Conservation (phyloP, 2,113 vertebrate genomes). For the Serilophus lunatus region DNA sequence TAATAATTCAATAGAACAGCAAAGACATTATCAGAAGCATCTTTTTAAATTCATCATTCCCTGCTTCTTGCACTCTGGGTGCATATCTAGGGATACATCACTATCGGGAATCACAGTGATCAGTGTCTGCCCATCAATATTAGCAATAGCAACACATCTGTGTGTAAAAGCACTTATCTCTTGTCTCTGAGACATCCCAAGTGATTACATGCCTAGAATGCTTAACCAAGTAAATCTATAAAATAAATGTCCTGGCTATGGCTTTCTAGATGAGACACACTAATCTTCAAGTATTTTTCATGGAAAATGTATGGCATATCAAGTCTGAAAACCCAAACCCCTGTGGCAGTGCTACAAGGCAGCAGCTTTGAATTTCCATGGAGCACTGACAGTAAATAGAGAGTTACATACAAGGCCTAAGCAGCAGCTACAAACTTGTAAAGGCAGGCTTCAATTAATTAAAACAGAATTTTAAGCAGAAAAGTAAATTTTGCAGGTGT, state of each 20-base stretch:
- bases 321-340: neutral
- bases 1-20: neutral
- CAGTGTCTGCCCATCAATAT: neutral
- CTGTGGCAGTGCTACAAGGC: neutral
- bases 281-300: neutral
- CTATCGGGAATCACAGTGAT: fast-evolving
- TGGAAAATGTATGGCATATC: neutral
- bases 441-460: neutral
- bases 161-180: neutral
- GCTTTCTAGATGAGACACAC: neutral
- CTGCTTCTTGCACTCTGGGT: neutral
- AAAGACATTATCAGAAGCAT: neutral
- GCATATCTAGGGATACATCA: neutral
- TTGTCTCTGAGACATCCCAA: neutral
- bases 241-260: neutral
- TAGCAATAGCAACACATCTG: neutral
- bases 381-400: neutral
- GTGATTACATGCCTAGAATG: neutral
- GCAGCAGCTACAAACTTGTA: neutral
- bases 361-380: neutral
- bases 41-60: neutral
- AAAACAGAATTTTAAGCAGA: neutral
- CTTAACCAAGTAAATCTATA: neutral
- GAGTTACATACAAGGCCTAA: neutral
- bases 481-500: neutral